A percentile compares a stretch with the other conserved stretches of the same genome.
Evolutionary conservation across 1,140 invertebrate genomes (phyloP).

Genomic region (Pinna nobilis): DNA sequence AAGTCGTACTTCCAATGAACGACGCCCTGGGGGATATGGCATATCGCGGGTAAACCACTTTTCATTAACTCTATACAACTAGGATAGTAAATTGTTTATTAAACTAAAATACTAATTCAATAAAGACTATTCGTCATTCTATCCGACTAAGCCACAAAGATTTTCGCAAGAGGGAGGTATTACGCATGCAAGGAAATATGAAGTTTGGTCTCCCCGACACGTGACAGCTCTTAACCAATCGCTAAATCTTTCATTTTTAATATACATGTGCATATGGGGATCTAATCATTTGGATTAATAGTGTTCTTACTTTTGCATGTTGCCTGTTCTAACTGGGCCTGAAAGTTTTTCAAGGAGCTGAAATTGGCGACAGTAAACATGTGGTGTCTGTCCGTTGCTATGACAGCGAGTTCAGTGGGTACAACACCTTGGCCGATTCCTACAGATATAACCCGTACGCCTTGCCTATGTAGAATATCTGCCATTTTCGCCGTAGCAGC

Average conservation of each 20-base stretch:
- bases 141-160: neutral
- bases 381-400: conserved; percentile 46
- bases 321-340: conserved; percentile 26
- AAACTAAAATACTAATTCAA: too few species aligned
- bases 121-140: too few species aligned
- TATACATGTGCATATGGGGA: too few species aligned
- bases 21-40: too few species aligned
- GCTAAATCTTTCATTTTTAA: too few species aligned
- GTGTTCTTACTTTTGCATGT: conserved; percentile 39
- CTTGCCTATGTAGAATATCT: conserved; percentile 13
- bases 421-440: conserved; percentile 49
- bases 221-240: too few species aligned
- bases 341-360: conserved; percentile 37
- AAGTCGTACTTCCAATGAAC: too few species aligned
- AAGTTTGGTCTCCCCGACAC: neutral
- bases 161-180: neutral
- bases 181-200: neutral
- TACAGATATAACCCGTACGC: conserved; percentile 47
- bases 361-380: conserved; percentile 47
- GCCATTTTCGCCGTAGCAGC: conserved; percentile 34
- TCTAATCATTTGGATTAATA: too few species aligned
- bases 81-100: too few species aligned
- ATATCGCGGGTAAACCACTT: too few species aligned
- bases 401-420: conserved; percentile 37
- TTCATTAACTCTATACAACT: too few species aligned